These are phyloP conservation scores for Ciconia boyciana DNA, from an alignment of 2,113 vertebrate genomes.

Conservation along the genomic window DNA sequence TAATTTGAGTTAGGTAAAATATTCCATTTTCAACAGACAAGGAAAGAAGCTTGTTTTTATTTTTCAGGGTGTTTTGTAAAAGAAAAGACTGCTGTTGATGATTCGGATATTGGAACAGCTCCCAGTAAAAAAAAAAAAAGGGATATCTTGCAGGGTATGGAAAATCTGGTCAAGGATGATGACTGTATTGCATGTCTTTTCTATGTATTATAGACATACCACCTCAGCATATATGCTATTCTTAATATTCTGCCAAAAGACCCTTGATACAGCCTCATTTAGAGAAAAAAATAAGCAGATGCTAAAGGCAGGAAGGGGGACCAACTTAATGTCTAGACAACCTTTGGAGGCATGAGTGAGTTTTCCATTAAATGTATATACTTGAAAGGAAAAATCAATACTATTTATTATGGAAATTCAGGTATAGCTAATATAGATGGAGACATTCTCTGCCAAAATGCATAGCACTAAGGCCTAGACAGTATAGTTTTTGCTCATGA, in stretches of 20 bases:
- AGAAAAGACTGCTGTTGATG: conserved; percentile 5
- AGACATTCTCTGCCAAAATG: not conserved
- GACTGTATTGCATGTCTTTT: not conserved
- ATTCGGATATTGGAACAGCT: conserved; percentile 12
- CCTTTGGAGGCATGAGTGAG: not conserved
- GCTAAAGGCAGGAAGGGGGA: not conserved
- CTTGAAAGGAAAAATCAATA: not conserved
- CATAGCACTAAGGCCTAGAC: not conserved
- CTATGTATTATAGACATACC: not conserved
- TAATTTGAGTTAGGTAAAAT: conserved; percentile 8
- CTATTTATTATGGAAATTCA: not conserved
- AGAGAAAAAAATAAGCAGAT: not conserved
- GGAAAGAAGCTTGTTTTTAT: not conserved
- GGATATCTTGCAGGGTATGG: not conserved
- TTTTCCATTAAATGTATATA: not conserved
- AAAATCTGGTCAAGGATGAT: not conserved
- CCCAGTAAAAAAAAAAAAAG: not conserved
- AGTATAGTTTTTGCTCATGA: not conserved
- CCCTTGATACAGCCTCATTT: not conserved
- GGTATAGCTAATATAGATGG: not conserved
- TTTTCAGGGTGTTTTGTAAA: not conserved
- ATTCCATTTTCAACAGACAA: not conserved
- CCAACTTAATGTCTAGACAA: not conserved
- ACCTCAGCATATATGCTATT: not conserved
- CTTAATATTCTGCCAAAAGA: not conserved